Base-by-base conservation (phyloP, 2,888 invertebrate genomes). In the Tenthredo amoena region DNA sequence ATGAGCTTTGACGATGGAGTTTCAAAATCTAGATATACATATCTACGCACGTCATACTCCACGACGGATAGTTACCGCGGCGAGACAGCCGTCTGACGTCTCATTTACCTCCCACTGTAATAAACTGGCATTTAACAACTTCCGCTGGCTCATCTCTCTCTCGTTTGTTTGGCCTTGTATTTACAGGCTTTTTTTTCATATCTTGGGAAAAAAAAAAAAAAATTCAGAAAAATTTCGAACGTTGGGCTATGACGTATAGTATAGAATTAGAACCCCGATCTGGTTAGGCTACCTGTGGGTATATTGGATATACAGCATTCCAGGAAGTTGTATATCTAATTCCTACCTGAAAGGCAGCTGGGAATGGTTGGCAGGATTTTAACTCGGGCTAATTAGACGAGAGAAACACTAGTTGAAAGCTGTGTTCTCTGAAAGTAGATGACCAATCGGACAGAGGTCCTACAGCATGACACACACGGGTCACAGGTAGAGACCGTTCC, bases 81-180 rank as follows among this genome's bases (percentile, higher is more conserved):
- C 81, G 81, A 71, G 85, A 85, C 85, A 55, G 79, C 9, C 79
- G 71, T 71, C 71, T 55, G 90, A 91, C 91, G 90, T 90, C 90
- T 91, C 91, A 92, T 91, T 92, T 92, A 91, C 91, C 92, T 92
- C 92, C 91, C 90, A 91, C 91, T 91, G 89, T 89, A 91, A 92
- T 91, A 90, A 91, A 89, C 90, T 87, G 88, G 89, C 86, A 90
- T 91, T 92, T 91, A 91, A 89, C 88, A 88, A 89, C 90, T 92
- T 92, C 92, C 92, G 91, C 87, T 87, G 84, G 88, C 87, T 88
- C 86, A 82, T 58, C 62, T 68, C 71, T 84, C 47, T 47, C 47
- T 15, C 47, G 65, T 40, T 82, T 86, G n/a, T 86, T 79, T 81
- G 34, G 31, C 76, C 50, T 71, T n/a, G 74, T 58, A 74, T 84